Conservation (phyloP, 2,888 invertebrate genomes). For the Nemurella pictetii region DNA sequence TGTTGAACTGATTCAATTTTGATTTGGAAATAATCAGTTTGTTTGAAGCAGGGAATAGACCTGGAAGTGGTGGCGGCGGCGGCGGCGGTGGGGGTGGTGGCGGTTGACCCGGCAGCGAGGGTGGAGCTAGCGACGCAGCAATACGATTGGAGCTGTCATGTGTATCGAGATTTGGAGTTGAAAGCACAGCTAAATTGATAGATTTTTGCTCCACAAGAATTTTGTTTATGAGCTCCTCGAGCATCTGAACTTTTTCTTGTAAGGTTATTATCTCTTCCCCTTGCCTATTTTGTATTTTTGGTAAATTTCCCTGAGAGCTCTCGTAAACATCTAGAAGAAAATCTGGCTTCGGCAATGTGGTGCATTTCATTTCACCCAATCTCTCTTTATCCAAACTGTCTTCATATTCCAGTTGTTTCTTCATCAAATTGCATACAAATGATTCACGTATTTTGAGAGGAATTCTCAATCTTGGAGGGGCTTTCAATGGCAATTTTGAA, state of each 20-base stretch:
- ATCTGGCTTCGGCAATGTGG: constrained; percentile 6
- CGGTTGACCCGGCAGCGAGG: constrained; percentile 2
- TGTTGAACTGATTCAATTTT: background rate
- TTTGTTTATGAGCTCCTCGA: background rate
- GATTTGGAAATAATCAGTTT: background rate
- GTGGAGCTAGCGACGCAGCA: background rate
- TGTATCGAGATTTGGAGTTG: background rate
- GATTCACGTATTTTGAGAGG: background rate
- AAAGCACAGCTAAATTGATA: background rate
- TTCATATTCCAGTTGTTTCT: background rate
- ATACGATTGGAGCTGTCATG: too few species aligned
- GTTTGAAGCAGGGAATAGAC: background rate
- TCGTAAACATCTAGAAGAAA: background rate
- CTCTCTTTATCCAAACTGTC: background rate
- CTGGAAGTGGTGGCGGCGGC: background rate
- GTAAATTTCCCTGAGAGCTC: background rate
- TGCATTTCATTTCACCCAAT: background rate
- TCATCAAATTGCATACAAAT: background rate
- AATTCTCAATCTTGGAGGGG: background rate
- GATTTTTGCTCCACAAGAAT: background rate
- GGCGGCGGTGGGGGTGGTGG: constrained; percentile 28
- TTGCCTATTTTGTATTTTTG: background rate
- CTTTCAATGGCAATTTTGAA: background rate
- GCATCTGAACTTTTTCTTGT: background rate
- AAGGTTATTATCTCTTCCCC: background rate